Percentiles rank a stretch among this genome's conserved stretches.
Evolutionary conservation across 2,797 vertebrate species (phyloP).

Genomic region (Apodemus agrarius): DNA sequence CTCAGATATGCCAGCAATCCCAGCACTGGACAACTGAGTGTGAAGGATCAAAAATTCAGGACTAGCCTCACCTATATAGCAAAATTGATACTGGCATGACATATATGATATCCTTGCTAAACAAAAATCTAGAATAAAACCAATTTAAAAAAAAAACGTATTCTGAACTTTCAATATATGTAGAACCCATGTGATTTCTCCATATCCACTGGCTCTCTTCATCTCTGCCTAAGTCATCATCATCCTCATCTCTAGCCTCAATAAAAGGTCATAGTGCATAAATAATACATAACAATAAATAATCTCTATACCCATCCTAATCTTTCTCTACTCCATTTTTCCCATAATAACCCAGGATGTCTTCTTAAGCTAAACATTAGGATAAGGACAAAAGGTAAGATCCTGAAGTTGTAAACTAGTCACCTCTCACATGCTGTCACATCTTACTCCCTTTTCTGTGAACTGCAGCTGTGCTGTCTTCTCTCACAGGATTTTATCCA

Average conservation of each 20-base stretch:
- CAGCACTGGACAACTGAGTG: neutral
- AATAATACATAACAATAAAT: neutral
- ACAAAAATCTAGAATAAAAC: neutral
- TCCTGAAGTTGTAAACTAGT: neutral
- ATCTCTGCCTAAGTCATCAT: neutral
- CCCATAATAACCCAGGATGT: neutral
- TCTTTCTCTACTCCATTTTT: neutral
- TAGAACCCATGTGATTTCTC: no score
- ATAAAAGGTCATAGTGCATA: neutral
- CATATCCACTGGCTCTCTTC: neutral
- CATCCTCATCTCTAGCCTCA: neutral
- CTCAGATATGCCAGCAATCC: neutral
- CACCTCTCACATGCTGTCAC: neutral
- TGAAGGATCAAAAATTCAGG: neutral
- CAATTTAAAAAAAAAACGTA: neutral
- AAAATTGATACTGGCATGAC: neutral
- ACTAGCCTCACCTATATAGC: neutral
- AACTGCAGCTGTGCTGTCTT: neutral
- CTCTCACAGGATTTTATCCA: neutral
- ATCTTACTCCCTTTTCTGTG: neutral
- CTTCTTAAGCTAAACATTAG: conserved; percentile 1
- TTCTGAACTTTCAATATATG: neutral
- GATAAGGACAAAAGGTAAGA: neutral
- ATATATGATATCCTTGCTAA: neutral
- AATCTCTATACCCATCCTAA: neutral